Percentiles rank a stretch among this genome's conserved stretches.
Conservation (phyloP, 1,140 invertebrate genomes). For the Zaprionus nigranus region DNA sequence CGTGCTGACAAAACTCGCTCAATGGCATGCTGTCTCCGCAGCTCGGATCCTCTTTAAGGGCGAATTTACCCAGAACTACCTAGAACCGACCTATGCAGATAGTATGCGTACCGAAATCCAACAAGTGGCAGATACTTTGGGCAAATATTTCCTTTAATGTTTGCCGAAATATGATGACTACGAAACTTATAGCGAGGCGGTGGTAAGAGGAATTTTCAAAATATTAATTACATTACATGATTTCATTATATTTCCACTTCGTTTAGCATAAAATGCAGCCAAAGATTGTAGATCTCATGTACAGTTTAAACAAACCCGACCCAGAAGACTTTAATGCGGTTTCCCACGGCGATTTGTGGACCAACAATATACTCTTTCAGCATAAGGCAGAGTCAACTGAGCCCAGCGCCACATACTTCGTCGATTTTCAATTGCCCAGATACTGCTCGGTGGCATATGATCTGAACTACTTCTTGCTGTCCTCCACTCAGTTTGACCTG, state of each 20-base stretch:
- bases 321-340: constrained; percentile 86
- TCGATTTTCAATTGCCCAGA: constrained; percentile 80
- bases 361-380: constrained; percentile 84
- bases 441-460: constrained; percentile 73
- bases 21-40: constrained; percentile 85
- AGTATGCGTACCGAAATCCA: constrained; percentile 36
- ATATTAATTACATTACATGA: background rate
- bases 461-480: constrained; percentile 71
- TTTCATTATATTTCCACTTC: background rate
- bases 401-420: constrained; percentile 65
- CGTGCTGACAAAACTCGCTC: constrained; percentile 85
- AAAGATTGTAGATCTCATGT: constrained; percentile 51
- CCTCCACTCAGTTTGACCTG: constrained; percentile 54
- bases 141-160: constrained; percentile 45
- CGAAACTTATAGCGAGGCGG: constrained; percentile 45
- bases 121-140: constrained; percentile 41
- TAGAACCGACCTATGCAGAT: constrained; percentile 42
- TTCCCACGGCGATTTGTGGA: constrained; percentile 87
- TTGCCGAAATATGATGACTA: constrained; percentile 42
- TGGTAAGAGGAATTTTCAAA: constrained; percentile 30
- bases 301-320: constrained; percentile 44
- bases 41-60: constrained; percentile 50
- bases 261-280: constrained; percentile 48
- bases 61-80: constrained; percentile 42
- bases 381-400: constrained; percentile 46